Conservation (phyloP, 2,797 vertebrate species). For the Catostomus latipinnis region DNA sequence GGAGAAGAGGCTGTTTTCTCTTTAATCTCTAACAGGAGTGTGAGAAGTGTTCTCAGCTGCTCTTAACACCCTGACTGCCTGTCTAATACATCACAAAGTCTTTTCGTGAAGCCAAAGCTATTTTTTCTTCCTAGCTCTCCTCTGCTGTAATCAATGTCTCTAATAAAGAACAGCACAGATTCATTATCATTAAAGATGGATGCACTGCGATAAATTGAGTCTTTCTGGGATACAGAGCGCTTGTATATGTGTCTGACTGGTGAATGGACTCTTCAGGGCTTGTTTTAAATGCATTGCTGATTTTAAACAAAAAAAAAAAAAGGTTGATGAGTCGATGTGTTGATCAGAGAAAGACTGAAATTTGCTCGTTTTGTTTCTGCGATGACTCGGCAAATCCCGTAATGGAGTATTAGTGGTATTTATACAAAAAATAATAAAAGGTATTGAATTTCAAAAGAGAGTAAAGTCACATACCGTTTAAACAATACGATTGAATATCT, state of each 20-base stretch:
- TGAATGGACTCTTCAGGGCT: background rate
- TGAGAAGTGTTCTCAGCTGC: constrained; percentile 1
- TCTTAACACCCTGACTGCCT: background rate
- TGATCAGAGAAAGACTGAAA: too few relatives aligned
- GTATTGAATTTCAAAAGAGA: too few relatives aligned
- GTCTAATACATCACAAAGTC: background rate
- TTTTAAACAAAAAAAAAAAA: too few relatives aligned
- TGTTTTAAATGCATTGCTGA: background rate
- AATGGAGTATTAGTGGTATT: too few relatives aligned
- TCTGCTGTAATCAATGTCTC: constrained; percentile 10
- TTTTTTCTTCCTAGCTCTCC: background rate
- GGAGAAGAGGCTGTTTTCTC: constrained; percentile 23
- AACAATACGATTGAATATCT: too few relatives aligned
- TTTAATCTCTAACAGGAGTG: background rate
- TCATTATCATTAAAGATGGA: constrained; percentile 26
- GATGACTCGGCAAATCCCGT: too few relatives aligned
- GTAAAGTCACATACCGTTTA: too few relatives aligned
- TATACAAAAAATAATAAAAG: too few relatives aligned
- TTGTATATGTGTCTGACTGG: background rate
- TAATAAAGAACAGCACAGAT: constrained; percentile 35
- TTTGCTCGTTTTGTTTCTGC: too few relatives aligned
- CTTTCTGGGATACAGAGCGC: background rate
- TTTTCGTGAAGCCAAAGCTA: background rate
- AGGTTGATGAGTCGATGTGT: too few relatives aligned
- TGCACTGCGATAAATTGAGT: background rate